Base-by-base conservation (phyloP, 2,797 vertebrate genomes). In the Lophius americanus region DNA sequence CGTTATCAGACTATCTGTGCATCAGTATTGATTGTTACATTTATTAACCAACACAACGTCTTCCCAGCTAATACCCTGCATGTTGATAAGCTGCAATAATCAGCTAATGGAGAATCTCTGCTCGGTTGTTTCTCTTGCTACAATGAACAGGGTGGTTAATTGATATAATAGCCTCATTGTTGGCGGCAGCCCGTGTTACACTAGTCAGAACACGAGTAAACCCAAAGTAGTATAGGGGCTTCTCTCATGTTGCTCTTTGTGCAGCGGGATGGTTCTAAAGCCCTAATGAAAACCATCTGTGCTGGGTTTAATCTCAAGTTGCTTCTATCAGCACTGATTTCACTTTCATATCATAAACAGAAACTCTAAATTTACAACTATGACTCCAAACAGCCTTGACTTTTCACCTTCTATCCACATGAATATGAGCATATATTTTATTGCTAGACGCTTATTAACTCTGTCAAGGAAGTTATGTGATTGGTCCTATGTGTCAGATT, bases 1-100 rank as follows among this genome's bases (percentile, higher is more conserved):
- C 58, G 54, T 83, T 88, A 88, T 90, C 85, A 38, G 74, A 88
- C 78, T 91, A 93, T 92, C 91, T 92, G 92, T 82, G 88, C 78
- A 70, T 87, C 84, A 87, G 91, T 87, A 92, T 91, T 89, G 86
- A 68, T 76, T 76, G 65, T 84, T 88, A 87, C 91, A 88, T 62
- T 83, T 88, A 86, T 89, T 91, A 81, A 81, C 88, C 79, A 81
- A 87, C 86, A 82, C 85, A 84, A 68, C 84, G 85, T 86, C 90
- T 88, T 78, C 73, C 84, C 75, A 67, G 68, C 81, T 91, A 92
- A 92, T 87, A 79, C 76, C 68, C 75, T 55, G 75, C 76, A 61
- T 86, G 86, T 79, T 90, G 87, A 89, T 89, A 91, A 89, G 84
- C 79, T 64, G 71, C 5, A 60, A 82, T 89, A 89, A 92, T 92